Base-by-base conservation (phyloP, 2,797 vertebrate genomes). In the Stomatorhinus walkeri region DNA sequence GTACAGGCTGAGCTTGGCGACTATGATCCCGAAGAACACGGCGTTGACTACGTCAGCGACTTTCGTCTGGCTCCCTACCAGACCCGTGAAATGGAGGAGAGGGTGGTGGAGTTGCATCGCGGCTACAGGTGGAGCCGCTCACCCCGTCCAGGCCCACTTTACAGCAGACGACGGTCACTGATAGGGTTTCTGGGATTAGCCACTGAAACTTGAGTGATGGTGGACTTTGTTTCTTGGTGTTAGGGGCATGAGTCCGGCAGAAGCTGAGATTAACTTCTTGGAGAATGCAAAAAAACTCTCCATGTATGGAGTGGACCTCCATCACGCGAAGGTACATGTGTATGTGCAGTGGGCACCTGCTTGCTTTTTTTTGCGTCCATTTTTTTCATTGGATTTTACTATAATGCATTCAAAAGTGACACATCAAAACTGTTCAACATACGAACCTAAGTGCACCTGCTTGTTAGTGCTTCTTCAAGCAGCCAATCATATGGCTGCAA, bases 231-330 rank as follows among this genome's bases (percentile, higher is more conserved):
- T 90, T 90, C 94, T 64, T 90, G 81, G 90, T 48, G 64, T 6
- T 92, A 99, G 98, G 94, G 98, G 98, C 87, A 99, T 99, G 98
- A 99, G 96, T 90, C 98, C 98, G 0, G 98, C 98, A 46, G 98
- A 99, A 89, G 98, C 98, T 0, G 98, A 99, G 94, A 97, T 99
- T 92, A 98, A 98, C 93, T 99, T 99, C 92, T 95, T 99, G 84
- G 98, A 99, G 95, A 99, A 99, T 0, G 98, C 97, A 89, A 99
- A 99, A 96, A 99, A 99, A 92, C 97, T 99, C 28, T 99, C 98
- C 4, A 99, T 99, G 98, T 99, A 99, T 0, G 98, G 98, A 36
- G 98, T 99, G 87, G 98, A 99, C 92, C 94, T 99, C 43, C 98
- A 99, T 93, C 98, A 99, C 0, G 98, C 98, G 89, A 99, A 99